Evolutionary conservation across 2,888 invertebrate species (phyloP).

Genomic region (Cremastinae sp.): DNA sequence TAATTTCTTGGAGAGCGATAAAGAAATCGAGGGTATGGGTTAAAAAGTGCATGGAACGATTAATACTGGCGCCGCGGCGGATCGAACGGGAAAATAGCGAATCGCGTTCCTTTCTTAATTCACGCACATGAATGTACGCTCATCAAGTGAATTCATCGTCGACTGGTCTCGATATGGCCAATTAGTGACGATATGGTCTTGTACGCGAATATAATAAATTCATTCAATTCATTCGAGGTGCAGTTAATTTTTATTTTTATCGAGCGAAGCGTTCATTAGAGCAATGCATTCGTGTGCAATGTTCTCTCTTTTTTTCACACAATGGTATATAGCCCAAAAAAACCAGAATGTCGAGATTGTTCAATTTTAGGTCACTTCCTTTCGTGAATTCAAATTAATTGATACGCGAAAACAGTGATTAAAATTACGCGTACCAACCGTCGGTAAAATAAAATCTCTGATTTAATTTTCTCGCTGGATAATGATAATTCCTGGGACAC

Average conservation of each 20-base stretch:
- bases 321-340: not conserved
- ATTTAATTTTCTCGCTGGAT: no score
- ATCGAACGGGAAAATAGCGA: not conserved
- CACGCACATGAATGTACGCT: constrained; percentile 24
- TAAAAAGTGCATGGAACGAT: constrained; percentile 1
- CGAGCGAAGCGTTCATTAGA: not conserved
- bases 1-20: no score
- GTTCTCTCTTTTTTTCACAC: not conserved
- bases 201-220: constrained; percentile 35
- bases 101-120: constrained; percentile 28
- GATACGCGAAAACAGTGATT: not conserved
- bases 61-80: constrained; percentile 1
- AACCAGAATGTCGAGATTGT: no score
- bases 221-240: constrained; percentile 31
- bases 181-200: constrained; percentile 34
- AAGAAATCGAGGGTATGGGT: no score
- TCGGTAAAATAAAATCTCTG: constrained; percentile 8
- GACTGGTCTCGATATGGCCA: constrained; percentile 9
- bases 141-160: constrained; percentile 27
- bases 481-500: not conserved
- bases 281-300: not conserved
- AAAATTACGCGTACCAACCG: not conserved
- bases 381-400: no score
- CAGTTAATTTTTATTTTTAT: constrained; percentile 13
- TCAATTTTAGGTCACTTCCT: no score